Conservation (phyloP, 2,797 vertebrate genomes). For the Scolopax rusticola region DNA sequence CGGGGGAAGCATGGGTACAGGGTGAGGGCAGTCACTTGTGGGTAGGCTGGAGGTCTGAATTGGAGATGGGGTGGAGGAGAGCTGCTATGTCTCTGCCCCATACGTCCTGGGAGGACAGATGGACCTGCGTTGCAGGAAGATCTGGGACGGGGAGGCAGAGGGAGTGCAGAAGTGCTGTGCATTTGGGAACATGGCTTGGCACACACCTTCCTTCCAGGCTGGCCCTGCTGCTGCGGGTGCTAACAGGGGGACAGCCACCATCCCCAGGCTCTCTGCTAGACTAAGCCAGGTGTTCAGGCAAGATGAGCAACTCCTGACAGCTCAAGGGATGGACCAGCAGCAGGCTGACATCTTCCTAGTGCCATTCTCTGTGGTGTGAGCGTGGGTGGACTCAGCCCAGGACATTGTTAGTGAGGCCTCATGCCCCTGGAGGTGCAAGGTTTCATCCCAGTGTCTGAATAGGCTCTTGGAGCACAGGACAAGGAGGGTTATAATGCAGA, state of each 20-base stretch:
- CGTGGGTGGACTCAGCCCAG: not conserved
- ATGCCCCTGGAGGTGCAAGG: not conserved
- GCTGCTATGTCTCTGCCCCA: not conserved
- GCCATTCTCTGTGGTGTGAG: not conserved
- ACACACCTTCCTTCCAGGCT: not conserved
- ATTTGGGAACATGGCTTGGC: not conserved
- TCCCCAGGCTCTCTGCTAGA: not conserved
- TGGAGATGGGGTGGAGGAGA: not conserved
- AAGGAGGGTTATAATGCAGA: not conserved
- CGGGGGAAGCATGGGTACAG: not conserved
- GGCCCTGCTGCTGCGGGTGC: not conserved
- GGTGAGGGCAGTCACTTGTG: not conserved
- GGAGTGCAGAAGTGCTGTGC: not conserved
- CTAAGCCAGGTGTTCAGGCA: not conserved
- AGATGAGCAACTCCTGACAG: not conserved
- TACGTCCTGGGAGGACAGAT: not conserved
- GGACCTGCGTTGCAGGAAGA: fast-evolving
- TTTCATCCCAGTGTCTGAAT: not conserved
- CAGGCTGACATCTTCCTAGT: not conserved
- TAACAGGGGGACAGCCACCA: too few species aligned
- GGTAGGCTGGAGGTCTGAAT: not conserved
- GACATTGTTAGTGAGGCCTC: not conserved
- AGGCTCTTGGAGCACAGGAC: not conserved
- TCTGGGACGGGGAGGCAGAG: not conserved
- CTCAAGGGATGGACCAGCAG: not conserved